Base-by-base conservation (phyloP, 1,140 invertebrate genomes). In the Drosophila busckii region DNA sequence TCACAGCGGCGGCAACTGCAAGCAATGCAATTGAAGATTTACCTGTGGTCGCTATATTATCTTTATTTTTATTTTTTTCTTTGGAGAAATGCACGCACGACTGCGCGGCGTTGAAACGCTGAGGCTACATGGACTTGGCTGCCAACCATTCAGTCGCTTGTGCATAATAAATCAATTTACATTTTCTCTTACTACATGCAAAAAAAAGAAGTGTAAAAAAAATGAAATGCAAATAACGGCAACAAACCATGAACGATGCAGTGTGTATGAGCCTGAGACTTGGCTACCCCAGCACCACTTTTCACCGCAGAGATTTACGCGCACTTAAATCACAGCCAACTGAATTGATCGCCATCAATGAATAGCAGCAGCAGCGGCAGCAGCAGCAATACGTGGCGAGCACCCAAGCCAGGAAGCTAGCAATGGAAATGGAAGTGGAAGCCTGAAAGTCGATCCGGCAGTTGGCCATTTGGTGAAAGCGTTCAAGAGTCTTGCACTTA, bases 121-220 rank as follows among this genome's bases (percentile, higher is more conserved):
- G 41, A 23, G 49, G 41, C 31, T 31, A 15, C 41, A 46, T 7
- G 23, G 12, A 12, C 41, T 26, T 46, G 38, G 34, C 61, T 34
- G 64, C 31, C 45, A 49, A 66, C 62, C 56, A 48, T 58, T 63
- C 68, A 73, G 65, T 73, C 68, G 69, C 63, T 67, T 71, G 62
- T 68, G 70, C 70, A 75, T 75, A 75, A 75, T 75, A 75, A 75
- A 75, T 75, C 70, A 75, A 73, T 75, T 75, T 75, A 75, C 70
- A 75, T 75, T 75, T 75, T 73, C 60, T 68, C 63, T 73, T 63
- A 58, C 70, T 70, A 59, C 52, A 68, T 70, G 63, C 63, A 67
- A 68, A 73, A n/a, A n/a, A n/a, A n/a, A n/a, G n/a, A n/a, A n/a
- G n/a, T n/a, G n/a, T n/a, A n/a, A n/a, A n/a, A n/a, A n/a, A n/a